Evolutionary conservation across 2,888 invertebrate genomes (phyloP).

Genomic region (Acholoe squamosa): DNA sequence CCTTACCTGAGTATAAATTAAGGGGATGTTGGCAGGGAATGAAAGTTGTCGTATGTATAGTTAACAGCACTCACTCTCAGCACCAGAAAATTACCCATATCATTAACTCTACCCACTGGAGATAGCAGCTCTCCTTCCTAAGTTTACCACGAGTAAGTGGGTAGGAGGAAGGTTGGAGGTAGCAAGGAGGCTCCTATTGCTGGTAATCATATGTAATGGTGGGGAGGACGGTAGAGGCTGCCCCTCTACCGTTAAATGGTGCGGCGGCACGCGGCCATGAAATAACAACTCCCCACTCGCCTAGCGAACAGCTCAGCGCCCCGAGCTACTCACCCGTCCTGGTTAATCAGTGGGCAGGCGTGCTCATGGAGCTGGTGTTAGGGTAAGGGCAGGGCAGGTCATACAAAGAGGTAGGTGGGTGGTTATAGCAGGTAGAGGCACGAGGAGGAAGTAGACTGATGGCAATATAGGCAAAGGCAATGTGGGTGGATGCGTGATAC

Average conservation of each 20-base stretch:
- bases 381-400: conserved; percentile 11
- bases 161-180: background rate
- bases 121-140: background rate
- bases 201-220: conserved; percentile 14
- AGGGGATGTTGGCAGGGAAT: too few species aligned
- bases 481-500: background rate
- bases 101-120: background rate
- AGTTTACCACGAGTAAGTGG: background rate
- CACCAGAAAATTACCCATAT: background rate
- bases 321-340: conserved; percentile 11
- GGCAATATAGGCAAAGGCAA: background rate
- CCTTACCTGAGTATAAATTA: too few species aligned
- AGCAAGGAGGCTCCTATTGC: background rate
- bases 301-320: background rate
- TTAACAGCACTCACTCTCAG: too few species aligned
- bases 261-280: conserved; percentile 27
- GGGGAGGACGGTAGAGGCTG: background rate
- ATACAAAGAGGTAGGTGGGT: background rate
- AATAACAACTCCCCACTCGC: conserved; percentile 21
- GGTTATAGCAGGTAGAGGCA: background rate
- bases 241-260: conserved; percentile 20
- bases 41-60: too few species aligned
- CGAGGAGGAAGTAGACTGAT: background rate
- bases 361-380: conserved; percentile 10
- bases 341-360: conserved; percentile 13